These are phyloP conservation scores for Seira musarum DNA, from an alignment of 2,888 invertebrate genomes.

Conservation along the genomic window DNA sequence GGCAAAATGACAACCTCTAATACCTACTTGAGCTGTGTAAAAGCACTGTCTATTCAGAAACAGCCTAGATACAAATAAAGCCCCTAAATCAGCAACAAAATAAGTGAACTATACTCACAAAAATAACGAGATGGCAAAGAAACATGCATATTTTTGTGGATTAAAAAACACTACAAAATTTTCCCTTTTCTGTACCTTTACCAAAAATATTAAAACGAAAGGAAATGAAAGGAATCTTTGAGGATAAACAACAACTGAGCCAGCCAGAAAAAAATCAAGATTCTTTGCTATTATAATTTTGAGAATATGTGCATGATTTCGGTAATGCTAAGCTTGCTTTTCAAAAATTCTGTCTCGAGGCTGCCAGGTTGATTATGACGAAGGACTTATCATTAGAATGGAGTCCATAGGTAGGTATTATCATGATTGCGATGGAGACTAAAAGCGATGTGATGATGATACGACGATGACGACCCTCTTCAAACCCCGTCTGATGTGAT, in stretches of 20 bases:
- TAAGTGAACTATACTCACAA: neutral
- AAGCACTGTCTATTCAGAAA: too few relatives aligned
- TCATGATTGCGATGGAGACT: constrained; percentile 19
- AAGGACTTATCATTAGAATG: neutral
- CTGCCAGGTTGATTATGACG: too few relatives aligned
- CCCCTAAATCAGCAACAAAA: constrained; percentile 24
- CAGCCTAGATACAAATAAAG: constrained; percentile 27
- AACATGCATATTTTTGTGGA: too few relatives aligned
- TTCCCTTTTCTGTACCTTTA: neutral
- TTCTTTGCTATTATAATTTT: too few relatives aligned
- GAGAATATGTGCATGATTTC: too few relatives aligned
- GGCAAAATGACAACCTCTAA: constrained; percentile 16
- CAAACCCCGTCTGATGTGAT: neutral
- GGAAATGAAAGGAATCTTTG: neutral
- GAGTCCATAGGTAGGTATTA: neutral
- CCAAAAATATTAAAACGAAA: too few relatives aligned
- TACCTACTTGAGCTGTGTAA: neutral
- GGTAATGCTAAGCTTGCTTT: too few relatives aligned
- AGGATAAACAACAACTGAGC: neutral
- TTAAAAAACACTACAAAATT: neutral
- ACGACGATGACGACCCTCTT: constrained; percentile 11
- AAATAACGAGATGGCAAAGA: neutral
- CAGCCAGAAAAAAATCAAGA: neutral
- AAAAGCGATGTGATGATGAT: constrained; percentile 28
- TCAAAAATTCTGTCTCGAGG: too few relatives aligned